Evolutionary conservation across 2,797 vertebrate species (phyloP).

Genomic region (Pangasius macronema): DNA sequence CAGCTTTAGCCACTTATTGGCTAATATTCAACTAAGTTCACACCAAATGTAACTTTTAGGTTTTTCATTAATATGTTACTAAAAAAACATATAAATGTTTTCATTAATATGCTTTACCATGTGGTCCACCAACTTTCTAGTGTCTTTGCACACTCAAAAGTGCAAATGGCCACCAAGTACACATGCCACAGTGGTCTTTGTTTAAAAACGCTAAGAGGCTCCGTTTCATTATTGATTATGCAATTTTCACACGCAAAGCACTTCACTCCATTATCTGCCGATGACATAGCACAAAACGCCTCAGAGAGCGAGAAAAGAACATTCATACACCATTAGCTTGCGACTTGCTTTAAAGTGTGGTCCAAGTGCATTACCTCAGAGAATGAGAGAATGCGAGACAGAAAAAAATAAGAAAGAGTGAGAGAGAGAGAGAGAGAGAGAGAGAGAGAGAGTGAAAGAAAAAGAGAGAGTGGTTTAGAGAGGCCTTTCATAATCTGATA

Average conservation of each 20-base stretch:
- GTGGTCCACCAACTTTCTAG: neutral
- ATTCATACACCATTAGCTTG: constrained; percentile 43
- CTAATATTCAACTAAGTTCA: constrained; percentile 28
- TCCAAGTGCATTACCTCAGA: constrained; percentile 78
- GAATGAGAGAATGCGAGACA: constrained; percentile 48
- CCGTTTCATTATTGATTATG: constrained; percentile 45
- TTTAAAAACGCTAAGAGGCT: constrained; percentile 36
- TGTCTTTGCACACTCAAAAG: neutral
- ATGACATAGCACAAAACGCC: constrained; percentile 52
- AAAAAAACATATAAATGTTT: neutral
- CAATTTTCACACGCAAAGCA: constrained; percentile 35
- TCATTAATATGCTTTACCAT: neutral
- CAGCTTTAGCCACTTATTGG: constrained; percentile 4
- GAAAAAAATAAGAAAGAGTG: constrained; percentile 53
- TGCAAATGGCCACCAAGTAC: neutral
- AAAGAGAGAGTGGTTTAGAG: constrained; percentile 28
- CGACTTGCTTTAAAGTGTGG: constrained; percentile 59
- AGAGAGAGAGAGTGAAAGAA: constrained; percentile 3
- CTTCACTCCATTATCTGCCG: constrained; percentile 43
- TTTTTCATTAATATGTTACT: neutral
- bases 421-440: constrained; percentile 22
- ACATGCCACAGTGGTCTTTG: constrained; percentile 17
- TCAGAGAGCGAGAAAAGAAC: constrained; percentile 36
- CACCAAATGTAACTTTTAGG: constrained; percentile 1
- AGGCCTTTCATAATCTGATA: constrained; percentile 57